phyloP scores from a whole-genome alignment of 2,888 invertebrate species.

The Papilio elwesi region DNA sequence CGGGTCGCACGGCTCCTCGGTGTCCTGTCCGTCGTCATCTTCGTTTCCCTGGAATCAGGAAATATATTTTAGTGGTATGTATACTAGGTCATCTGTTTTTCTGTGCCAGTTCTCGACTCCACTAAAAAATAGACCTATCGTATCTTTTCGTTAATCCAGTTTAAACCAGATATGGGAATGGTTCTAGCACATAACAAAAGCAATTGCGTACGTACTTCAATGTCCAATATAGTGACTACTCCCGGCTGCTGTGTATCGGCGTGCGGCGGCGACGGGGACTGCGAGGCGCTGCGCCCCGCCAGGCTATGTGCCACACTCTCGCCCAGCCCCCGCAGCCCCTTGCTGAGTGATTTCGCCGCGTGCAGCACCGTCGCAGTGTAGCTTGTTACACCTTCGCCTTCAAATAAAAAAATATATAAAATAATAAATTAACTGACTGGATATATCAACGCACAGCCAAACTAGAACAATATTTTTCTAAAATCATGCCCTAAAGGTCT shows the following conservation, averaged over 20 bases:
- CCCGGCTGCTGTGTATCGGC: conserved; percentile 91
- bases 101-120: too few relatives aligned
- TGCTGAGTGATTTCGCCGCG: conserved; percentile 96
- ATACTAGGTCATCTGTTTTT: too few relatives aligned
- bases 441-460: background rate
- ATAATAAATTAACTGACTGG: background rate
- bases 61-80: background rate
- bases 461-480: background rate
- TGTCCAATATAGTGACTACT: conserved; percentile 94
- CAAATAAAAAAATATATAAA: conserved; percentile 11
- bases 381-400: conserved; percentile 91
- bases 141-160: too few relatives aligned
- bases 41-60: conserved; percentile 63
- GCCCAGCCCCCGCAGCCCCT: conserved; percentile 94
- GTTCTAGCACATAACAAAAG: too few relatives aligned
- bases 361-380: conserved; percentile 97
- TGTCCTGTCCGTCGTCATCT: conserved; percentile 85
- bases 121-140: too few relatives aligned
- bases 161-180: too few relatives aligned
- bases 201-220: conserved; percentile 81
- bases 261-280: conserved; percentile 78
- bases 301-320: conserved; percentile 96
- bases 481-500: background rate
- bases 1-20: conserved; percentile 87
- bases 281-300: conserved; percentile 84